Conservation (phyloP, 2,888 invertebrate species). For the Sycophila texana region DNA sequence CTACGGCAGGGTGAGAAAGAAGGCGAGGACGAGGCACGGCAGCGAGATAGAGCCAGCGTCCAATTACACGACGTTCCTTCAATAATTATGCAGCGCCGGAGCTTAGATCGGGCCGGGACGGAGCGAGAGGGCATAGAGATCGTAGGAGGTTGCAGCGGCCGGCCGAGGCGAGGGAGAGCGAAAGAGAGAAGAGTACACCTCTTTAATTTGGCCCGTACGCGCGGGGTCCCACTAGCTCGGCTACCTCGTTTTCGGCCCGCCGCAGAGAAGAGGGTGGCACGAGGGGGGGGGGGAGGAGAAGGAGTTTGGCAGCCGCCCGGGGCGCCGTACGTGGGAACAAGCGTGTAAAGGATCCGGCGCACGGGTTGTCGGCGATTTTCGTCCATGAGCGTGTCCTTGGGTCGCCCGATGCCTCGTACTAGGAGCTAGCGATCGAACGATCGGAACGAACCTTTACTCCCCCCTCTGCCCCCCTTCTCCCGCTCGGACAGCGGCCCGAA, state of each 20-base stretch:
- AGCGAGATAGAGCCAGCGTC: constrained; percentile 60
- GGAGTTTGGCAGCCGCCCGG: constrained; percentile 68
- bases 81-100: constrained; percentile 72
- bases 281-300: constrained; percentile 27
- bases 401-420: too few relatives aligned
- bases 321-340: constrained; percentile 73
- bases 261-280: constrained; percentile 43
- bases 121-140: constrained; percentile 26
- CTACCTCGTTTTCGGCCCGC: constrained; percentile 52
- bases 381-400: constrained; percentile 55
- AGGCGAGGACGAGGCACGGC: constrained; percentile 43
- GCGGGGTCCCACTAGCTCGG: not conserved
- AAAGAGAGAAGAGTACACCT: constrained; percentile 51
- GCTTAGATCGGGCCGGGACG: constrained; percentile 60
- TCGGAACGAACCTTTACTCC: too few relatives aligned
- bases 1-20: constrained; percentile 11
- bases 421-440: too few relatives aligned
- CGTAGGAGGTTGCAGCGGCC: constrained; percentile 53
- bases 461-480: too few relatives aligned
- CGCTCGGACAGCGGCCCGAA: too few relatives aligned
- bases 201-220: constrained; percentile 72
- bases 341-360: constrained; percentile 39
- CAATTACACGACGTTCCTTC: constrained; percentile 72
- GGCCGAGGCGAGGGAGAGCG: not conserved
- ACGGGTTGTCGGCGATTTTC: constrained; percentile 37